These are phyloP conservation scores for Patella vulgata DNA, from an alignment of 1,140 invertebrate species.

Conservation along the genomic window DNA sequence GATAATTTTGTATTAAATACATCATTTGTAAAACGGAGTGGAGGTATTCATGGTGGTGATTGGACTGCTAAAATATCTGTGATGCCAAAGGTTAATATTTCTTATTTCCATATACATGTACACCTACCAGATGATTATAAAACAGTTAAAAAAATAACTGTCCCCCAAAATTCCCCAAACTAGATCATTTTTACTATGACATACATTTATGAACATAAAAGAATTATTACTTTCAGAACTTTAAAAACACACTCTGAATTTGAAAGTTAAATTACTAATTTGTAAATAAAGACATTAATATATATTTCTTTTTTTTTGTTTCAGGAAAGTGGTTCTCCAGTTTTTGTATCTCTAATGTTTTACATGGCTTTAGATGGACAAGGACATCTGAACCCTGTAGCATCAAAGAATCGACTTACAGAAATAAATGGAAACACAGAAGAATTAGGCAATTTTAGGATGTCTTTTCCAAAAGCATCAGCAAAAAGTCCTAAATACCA, in stretches of 20 bases:
- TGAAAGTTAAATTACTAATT: too few relatives aligned
- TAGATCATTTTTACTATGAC: too few relatives aligned
- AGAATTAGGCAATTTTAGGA: slow-evolving; percentile 80
- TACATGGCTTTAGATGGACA: slow-evolving; percentile 68
- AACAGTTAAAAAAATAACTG: too few relatives aligned
- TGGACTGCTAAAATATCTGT: slow-evolving; percentile 90
- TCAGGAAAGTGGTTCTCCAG: slow-evolving; percentile 32
- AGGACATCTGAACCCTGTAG: slow-evolving; percentile 52
- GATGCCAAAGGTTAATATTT: slow-evolving; percentile 70
- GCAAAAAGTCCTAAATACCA: slow-evolving; percentile 69
- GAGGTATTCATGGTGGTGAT: slow-evolving; percentile 85
- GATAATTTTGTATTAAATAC: slow-evolving; percentile 81
- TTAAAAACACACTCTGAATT: too few relatives aligned
- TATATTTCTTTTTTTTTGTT: slow-evolving; percentile 24
- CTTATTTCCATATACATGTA: too few relatives aligned
- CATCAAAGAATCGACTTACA: slow-evolving; percentile 71
- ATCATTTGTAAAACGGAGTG: slow-evolving; percentile 86
- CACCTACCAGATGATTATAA: too few relatives aligned
- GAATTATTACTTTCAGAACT: too few relatives aligned
- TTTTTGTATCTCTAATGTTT: slow-evolving; percentile 68
- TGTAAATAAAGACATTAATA: too few relatives aligned
- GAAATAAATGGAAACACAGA: slow-evolving; percentile 82
- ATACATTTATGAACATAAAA: too few relatives aligned
- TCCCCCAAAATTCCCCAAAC: not conserved
- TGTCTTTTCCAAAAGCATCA: slow-evolving; percentile 71